Conservation (phyloP, 2,797 vertebrate species). For the Channallabes apus region DNA sequence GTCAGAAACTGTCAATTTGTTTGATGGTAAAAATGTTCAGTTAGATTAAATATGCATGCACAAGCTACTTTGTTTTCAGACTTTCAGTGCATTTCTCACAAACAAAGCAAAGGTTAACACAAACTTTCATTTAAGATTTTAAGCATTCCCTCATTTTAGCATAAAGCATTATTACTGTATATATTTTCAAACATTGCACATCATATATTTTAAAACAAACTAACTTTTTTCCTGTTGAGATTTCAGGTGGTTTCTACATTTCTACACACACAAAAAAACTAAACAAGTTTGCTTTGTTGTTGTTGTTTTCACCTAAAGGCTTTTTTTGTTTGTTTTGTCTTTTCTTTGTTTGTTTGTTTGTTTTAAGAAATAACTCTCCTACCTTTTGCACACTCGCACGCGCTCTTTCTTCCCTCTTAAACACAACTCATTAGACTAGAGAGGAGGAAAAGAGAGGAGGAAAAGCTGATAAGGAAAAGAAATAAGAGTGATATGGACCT, state of each 20-base stretch:
- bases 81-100: neutral
- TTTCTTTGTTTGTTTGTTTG: neutral
- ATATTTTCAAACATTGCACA: neutral
- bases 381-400: neutral
- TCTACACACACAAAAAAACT: too few relatives aligned
- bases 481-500: constrained; percentile 72
- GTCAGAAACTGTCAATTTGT: neutral
- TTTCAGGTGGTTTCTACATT: too few relatives aligned
- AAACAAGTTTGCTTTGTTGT: too few relatives aligned
- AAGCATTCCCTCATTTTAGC: neutral
- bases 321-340: too few relatives aligned
- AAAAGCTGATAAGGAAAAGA: neutral
- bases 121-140: neutral
- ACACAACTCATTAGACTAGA: neutral
- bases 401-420: neutral
- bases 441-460: neutral
- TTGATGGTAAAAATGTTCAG: neutral
- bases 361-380: neutral
- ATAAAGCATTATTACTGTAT: neutral
- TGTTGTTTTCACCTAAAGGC: too few relatives aligned
- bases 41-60: neutral
- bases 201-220: too few relatives aligned
- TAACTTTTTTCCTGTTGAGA: too few relatives aligned
- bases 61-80: neutral
- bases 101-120: neutral